Evolutionary conservation across 2,888 invertebrate genomes (phyloP).

Genomic region (Actias luna): DNA sequence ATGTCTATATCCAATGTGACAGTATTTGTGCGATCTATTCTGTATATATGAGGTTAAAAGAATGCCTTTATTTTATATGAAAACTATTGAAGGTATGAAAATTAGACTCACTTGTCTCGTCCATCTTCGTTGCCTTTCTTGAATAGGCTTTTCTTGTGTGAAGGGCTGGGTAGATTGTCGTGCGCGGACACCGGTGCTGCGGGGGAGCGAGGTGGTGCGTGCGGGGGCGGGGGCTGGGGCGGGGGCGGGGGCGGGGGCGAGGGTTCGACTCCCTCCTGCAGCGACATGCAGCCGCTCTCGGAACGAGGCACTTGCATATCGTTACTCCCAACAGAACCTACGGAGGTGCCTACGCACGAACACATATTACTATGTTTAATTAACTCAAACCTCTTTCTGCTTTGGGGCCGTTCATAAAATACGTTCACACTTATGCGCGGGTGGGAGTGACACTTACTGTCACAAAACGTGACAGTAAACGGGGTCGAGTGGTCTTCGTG

Average conservation of each 20-base stretch:
- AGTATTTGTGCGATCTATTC: too few species aligned
- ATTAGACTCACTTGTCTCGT: conserved; percentile 88
- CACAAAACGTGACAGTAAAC: too few species aligned
- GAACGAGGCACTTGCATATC: conserved; percentile 43
- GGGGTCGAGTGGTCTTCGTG: too few species aligned
- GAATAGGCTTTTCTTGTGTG: conserved; percentile 88
- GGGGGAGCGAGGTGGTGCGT: conserved; percentile 19
- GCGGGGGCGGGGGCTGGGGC: conserved; percentile 29
- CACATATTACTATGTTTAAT: not conserved
- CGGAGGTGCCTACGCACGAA: conserved; percentile 55
- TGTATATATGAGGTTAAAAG: too few species aligned
- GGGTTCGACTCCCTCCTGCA: conserved; percentile 23
- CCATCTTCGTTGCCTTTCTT: conserved; percentile 95
- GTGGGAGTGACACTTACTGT: too few species aligned
- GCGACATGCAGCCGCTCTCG: conserved; percentile 42
- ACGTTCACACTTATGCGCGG: too few species aligned
- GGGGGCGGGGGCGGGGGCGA: conserved; percentile 20
- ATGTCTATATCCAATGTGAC: too few species aligned
- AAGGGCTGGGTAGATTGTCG: conserved; percentile 82
- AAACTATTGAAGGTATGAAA: not conserved
- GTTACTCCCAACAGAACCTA: conserved; percentile 60
- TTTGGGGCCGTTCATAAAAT: too few species aligned
- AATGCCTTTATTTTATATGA: too few species aligned
- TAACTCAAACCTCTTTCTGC: too few species aligned
- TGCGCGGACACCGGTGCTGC: conserved; percentile 44